Base-by-base conservation (phyloP, 2,888 invertebrate genomes). In the Drosophila histrio region DNA sequence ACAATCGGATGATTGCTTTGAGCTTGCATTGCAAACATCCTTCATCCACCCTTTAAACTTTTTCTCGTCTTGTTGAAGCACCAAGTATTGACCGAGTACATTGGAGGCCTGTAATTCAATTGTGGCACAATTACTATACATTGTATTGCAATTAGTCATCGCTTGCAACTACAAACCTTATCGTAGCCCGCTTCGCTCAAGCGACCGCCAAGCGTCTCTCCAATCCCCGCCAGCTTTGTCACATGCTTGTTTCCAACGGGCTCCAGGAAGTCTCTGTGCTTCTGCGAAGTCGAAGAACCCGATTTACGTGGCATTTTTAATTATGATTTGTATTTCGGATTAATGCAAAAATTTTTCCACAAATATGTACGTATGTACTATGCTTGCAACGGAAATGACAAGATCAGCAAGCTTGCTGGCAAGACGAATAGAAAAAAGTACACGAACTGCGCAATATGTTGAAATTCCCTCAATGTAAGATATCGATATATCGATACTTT, bases 1-100 rank as follows among this genome's bases (percentile, higher is more conserved):
- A 8, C 24, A 26, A 50, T 36, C 49, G n/a, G 17, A 36, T n/a
- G 49, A 50, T 24, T 50, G 49, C 24, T 50, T 36, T n/a, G 49
- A 17, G n/a, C 15, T 36, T 7, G 36, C 49, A 36, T 50, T 24
- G 13, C 49, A 24, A 36, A n/a, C 22, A 6, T 34, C 7, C 11
- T 22, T 36, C 49, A 49, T 19, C 30, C 30, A 46, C 2, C n/a
- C 30, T n/a, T 46, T 19, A 17, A 46, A 46, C 19, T 13, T 30
- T n/a, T 4, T 19, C 13, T 30, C 19, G 30, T 30, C 9, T n/a
- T 19, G 24, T 11, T 44, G 0, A 1, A 49, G 8, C 21, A 11
- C 24, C 24, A 49, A 15, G 11, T 24, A 49, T 7, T 49, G 24
- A 1, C 49, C 49, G 22, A 36, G 34, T 2, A 44, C 24, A 17